Conservation (phyloP, 2,888 invertebrate genomes). For the Ernsta delagoae region DNA sequence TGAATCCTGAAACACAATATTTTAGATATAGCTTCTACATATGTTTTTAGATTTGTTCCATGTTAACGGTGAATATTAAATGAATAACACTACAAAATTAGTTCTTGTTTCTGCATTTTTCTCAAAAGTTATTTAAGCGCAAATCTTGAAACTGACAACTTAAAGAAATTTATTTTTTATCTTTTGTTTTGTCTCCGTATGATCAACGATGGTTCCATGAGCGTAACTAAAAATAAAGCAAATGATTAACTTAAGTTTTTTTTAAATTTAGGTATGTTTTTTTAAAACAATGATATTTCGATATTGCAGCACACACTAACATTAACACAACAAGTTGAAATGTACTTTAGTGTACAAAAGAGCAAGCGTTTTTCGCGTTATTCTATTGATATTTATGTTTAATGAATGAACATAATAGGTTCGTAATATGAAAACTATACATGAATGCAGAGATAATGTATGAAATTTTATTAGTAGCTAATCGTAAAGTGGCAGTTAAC, state of each 20-base stretch:
- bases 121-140: conserved; percentile 6
- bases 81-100: conserved; percentile 5
- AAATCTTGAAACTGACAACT: conserved; percentile 49
- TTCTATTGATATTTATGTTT: background rate
- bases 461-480: background rate
- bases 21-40: no score
- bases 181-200: conserved; percentile 34
- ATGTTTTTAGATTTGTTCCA: conserved; percentile 13
- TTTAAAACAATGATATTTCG: conserved; percentile 58
- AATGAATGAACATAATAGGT: background rate
- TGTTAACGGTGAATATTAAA: background rate
- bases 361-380: conserved; percentile 19
- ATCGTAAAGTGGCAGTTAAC: background rate
- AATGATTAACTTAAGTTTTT: conserved; percentile 66
- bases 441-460: background rate
- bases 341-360: conserved; percentile 38
- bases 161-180: background rate
- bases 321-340: conserved; percentile 48
- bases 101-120: conserved; percentile 12
- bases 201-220: conserved; percentile 44
- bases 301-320: conserved; percentile 74
- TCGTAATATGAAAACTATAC: background rate
- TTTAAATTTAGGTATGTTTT: conserved; percentile 54
- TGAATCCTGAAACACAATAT: no score
- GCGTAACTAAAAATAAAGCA: conserved; percentile 56